Evolutionary conservation across 2,888 invertebrate genomes (phyloP), one percentile per base, ranked within the genome.

Genomic region (Brachycybe producta): DNA sequence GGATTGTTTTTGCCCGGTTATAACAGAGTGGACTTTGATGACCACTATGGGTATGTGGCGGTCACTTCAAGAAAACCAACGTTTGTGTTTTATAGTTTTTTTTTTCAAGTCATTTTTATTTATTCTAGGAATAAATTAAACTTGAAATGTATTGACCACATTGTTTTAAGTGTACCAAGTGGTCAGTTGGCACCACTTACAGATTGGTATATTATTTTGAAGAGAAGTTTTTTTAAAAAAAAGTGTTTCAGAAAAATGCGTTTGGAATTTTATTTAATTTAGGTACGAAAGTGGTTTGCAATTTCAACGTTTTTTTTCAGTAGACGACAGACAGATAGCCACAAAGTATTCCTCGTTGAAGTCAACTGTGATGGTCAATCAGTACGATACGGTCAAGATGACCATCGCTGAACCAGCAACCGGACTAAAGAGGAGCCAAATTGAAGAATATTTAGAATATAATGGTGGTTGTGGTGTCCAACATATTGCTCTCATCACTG

Each of bases 401-500:
- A 97, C 97, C 7, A 88, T 98, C 61, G 98, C 98, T 67, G 98
- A 98, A 67, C 97, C 97, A 2, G 98, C 97, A 0, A 68, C 76
- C 1, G 95, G 94, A 2, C 88, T 87, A 66, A 84, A 82, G 70
- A 92, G 88, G 67, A 95, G 94, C 55, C 98, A 98, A 73, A 97
- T 98, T 58, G 84, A 94, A 66, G 98, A 98, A 67, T 98, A 87
- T 65, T 92, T 97, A 36, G 95, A 98, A 61, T 98, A 94, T 66
- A 92, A 97, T 64, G 97, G 95, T 1, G 92, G 94, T 1, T 84
- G 92, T 2, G 98, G 98, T 0, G 92, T 97, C 1, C 98, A 98
- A 67, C 98, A 98, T 64, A 91, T 98, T 58, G 97, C 97, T 3
- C 73, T 98, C n/a, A 92, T 92, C 64, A 91, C 94, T 0, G 74